Evolutionary conservation across 1,140 invertebrate species (phyloP).

Genomic region (Parapsyche elsis): DNA sequence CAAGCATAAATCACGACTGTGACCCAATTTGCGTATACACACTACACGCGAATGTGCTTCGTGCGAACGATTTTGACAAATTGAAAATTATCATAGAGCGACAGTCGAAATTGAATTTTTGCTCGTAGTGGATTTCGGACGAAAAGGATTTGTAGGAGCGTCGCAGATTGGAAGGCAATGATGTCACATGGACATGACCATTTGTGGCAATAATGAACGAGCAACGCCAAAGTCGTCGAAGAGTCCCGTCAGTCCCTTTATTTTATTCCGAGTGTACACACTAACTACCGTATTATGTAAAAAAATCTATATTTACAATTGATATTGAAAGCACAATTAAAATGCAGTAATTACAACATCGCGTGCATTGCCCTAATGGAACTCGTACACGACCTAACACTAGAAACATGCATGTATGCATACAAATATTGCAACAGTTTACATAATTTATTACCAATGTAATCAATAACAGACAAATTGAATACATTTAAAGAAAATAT

Average conservation of each 20-base stretch:
- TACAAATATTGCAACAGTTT: too few species aligned
- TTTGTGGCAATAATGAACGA: conserved; percentile 48
- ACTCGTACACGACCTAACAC: too few species aligned
- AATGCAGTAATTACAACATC: too few species aligned
- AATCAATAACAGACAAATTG: background rate
- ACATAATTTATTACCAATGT: too few species aligned
- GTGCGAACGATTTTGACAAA: background rate
- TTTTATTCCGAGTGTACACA: background rate
- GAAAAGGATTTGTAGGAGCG: conserved; percentile 39
- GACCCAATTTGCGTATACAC: conserved; percentile 13
- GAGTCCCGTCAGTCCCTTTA: conserved; percentile 21
- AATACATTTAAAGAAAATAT: background rate
- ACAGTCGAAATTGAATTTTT: background rate
- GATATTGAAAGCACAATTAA: too few species aligned
- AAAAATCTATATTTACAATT: background rate
- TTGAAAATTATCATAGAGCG: conserved; percentile 25
- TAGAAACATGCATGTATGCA: too few species aligned
- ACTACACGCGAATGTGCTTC: background rate
- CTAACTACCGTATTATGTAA: background rate
- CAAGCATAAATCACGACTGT: background rate
- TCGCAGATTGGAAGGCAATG: conserved; percentile 39
- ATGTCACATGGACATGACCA: conserved; percentile 47
- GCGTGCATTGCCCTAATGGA: too few species aligned
- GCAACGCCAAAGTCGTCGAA: background rate
- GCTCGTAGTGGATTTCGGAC: background rate